Evolutionary conservation across 1,140 invertebrate species (phyloP).

Genomic region (Sesamia nonagrioides): DNA sequence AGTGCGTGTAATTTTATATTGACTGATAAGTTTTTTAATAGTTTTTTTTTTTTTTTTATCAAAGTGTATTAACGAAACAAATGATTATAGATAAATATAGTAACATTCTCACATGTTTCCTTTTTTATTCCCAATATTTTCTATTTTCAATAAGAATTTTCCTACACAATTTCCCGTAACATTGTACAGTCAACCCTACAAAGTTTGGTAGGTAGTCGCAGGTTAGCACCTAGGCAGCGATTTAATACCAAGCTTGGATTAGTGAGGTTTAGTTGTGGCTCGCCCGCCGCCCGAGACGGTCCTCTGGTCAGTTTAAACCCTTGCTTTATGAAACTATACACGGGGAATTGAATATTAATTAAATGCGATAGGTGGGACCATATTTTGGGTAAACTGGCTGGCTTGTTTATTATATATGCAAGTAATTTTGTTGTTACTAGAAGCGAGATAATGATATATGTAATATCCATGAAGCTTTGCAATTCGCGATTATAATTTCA

Average conservation of each 20-base stretch:
- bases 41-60: no score
- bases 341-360: constrained; percentile 71
- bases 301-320: constrained; percentile 80
- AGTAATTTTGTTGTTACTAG: background rate
- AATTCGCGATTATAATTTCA: no score
- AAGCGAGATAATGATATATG: background rate
- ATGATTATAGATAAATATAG: no score
- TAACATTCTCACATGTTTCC: no score
- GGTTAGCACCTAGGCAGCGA: constrained; percentile 79
- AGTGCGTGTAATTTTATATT: no score
- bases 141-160: background rate
- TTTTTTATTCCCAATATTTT: no score
- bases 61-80: no score
- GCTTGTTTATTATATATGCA: constrained; percentile 6
- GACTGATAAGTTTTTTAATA: no score
- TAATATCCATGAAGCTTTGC: no score
- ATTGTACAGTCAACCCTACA: constrained; percentile 23
- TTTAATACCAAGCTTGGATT: constrained; percentile 83
- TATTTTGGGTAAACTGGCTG: constrained; percentile 23
- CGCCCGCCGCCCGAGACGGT: constrained; percentile 58
- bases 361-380: constrained; percentile 50
- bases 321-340: constrained; percentile 65
- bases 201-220: constrained; percentile 66
- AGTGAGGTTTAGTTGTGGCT: constrained; percentile 73
- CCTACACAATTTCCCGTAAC: background rate